phyloP scores from a whole-genome alignment of 2,888 invertebrate genomes.

The Dryadula phaetusa region DNA sequence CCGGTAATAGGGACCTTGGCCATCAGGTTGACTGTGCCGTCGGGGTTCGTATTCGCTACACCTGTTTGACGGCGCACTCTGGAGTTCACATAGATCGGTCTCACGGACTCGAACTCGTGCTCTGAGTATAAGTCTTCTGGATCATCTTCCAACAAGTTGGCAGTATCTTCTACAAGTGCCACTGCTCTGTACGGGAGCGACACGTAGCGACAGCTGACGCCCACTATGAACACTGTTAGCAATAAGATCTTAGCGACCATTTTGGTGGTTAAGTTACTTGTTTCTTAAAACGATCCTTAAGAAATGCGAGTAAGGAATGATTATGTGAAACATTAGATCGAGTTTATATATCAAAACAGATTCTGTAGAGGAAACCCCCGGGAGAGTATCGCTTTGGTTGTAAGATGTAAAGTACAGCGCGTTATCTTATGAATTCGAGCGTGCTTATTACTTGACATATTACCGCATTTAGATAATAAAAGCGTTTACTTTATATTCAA shows the following conservation, averaged over 20 bases:
- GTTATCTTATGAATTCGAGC: too few relatives aligned
- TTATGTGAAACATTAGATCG: slow-evolving; percentile 6
- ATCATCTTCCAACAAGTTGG: slow-evolving; percentile 23
- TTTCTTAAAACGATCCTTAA: not conserved
- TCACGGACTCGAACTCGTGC: slow-evolving; percentile 36
- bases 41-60: slow-evolving; percentile 47
- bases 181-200: slow-evolving; percentile 28
- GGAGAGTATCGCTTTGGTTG: not conserved
- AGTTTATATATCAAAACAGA: slow-evolving; percentile 31
- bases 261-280: slow-evolving; percentile 14
- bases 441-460: too few relatives aligned
- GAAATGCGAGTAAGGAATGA: slow-evolving; percentile 28
- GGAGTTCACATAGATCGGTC: slow-evolving; percentile 36
- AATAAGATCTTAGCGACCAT: slow-evolving; percentile 37
- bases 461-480: too few relatives aligned
- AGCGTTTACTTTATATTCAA: too few relatives aligned
- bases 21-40: slow-evolving; percentile 47
- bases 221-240: slow-evolving; percentile 26
- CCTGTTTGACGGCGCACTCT: slow-evolving; percentile 48
- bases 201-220: slow-evolving; percentile 38
- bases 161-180: slow-evolving; percentile 28
- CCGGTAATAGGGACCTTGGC: slow-evolving; percentile 48
- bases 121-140: slow-evolving; percentile 26
- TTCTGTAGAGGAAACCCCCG: slow-evolving; percentile 37
- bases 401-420: too few relatives aligned